Conservation (phyloP, 2,888 invertebrate genomes). For the Drosophila flavopinicola region DNA sequence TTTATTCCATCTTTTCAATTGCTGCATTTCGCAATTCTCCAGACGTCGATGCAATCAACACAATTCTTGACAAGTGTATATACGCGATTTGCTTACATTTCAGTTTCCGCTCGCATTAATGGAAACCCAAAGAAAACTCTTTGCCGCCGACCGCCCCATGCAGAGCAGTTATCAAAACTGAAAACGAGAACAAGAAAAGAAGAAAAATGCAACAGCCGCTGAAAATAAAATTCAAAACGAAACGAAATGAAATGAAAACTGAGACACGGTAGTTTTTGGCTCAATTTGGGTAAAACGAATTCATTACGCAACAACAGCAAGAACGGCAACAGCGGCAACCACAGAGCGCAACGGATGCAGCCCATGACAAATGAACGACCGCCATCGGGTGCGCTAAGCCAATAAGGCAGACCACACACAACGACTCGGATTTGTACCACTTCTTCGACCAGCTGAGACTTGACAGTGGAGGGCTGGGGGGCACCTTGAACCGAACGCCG, state of each 20-base stretch:
- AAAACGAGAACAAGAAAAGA: slow-evolving; percentile 21
- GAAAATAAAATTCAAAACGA: slow-evolving; percentile 12
- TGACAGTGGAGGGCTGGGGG: too few relatives aligned
- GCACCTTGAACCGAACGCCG: too few relatives aligned
- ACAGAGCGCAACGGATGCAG: slow-evolving; percentile 44
- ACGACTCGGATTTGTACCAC: slow-evolving; percentile 27
- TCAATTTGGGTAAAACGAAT: slow-evolving; percentile 66
- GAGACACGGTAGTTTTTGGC: slow-evolving; percentile 54
- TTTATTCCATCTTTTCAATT: too few relatives aligned
- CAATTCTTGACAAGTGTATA: too few relatives aligned
- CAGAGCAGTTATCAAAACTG: slow-evolving; percentile 31
- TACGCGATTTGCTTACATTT: too few relatives aligned
- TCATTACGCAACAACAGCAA: slow-evolving; percentile 62
- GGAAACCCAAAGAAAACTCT: slow-evolving; percentile 64
- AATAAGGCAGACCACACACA: slow-evolving; percentile 58
- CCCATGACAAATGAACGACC: slow-evolving; percentile 70
- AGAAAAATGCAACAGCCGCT: slow-evolving; percentile 9
- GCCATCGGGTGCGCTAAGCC: slow-evolving; percentile 56
- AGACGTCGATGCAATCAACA: too few relatives aligned
- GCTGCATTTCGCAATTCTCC: background rate
- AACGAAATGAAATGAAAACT: slow-evolving; percentile 48
- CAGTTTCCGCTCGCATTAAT: slow-evolving; percentile 59
- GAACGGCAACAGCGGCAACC: slow-evolving; percentile 11
- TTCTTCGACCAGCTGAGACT: too few relatives aligned
- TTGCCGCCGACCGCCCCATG: slow-evolving; percentile 60